phyloP scores from a whole-genome alignment of 2,888 invertebrate genomes.

The Nebria brevicollis region DNA sequence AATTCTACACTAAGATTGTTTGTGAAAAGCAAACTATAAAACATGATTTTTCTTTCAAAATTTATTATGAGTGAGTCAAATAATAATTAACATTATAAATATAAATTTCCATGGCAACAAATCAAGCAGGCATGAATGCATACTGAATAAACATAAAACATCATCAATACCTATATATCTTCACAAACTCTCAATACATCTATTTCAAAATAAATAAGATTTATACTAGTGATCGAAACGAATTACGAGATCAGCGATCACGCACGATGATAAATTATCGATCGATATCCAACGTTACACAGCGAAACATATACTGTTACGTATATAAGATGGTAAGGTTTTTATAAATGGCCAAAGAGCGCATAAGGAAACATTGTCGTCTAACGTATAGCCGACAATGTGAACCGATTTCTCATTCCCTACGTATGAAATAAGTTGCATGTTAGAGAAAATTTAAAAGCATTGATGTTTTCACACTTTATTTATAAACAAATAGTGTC shows the following conservation, averaged over 20 bases:
- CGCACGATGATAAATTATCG: constrained; percentile 41
- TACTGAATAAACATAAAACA: not conserved
- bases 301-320: not conserved
- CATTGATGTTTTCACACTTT: too few relatives aligned
- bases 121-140: not conserved
- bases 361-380: not conserved
- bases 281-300: constrained; percentile 21
- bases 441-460: too few relatives aligned
- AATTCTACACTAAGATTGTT: too few relatives aligned
- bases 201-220: constrained; percentile 45
- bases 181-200: constrained; percentile 23
- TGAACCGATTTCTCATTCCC: too few relatives aligned
- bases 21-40: too few relatives aligned
- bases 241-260: constrained; percentile 41
- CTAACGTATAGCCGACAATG: too few relatives aligned
- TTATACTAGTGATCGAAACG: constrained; percentile 37
- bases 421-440: too few relatives aligned
- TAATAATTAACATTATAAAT: not conserved
- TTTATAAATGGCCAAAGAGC: not conserved
- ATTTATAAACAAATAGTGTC: too few relatives aligned
- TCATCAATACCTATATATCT: not conserved
- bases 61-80: not conserved
- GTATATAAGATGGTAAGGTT: not conserved
- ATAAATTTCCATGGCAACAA: not conserved
- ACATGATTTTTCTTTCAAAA: not conserved